Conservation (phyloP, 2,888 invertebrate genomes). For the Microctonus aethiopoides region DNA sequence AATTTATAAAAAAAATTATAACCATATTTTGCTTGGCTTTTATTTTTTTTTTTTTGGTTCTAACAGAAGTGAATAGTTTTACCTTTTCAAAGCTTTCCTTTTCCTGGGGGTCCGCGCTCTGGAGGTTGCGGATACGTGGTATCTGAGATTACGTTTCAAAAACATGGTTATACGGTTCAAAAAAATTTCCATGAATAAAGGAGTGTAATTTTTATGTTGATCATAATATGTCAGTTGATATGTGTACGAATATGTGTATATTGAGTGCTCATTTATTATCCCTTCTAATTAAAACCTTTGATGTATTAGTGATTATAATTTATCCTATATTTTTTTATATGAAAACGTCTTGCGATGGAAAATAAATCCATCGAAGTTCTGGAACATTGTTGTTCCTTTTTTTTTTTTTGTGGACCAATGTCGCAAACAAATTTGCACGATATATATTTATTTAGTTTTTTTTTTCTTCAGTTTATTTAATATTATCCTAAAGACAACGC, state of each 20-base stretch:
- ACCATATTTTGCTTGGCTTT: constrained; percentile 4
- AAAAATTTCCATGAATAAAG: constrained; percentile 23
- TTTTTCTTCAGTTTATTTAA: background rate
- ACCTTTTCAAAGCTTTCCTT: constrained; percentile 76
- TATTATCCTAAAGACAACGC: background rate
- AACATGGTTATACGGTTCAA: constrained; percentile 59
- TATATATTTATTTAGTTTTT: background rate
- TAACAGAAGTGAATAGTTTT: constrained; percentile 60
- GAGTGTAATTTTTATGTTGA: constrained; percentile 24
- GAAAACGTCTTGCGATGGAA: background rate
- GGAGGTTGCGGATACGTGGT: constrained; percentile 66
- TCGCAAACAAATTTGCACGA: background rate
- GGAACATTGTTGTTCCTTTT: background rate
- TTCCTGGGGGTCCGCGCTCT: constrained; percentile 73
- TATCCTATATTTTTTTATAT: background rate
- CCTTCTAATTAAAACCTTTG: background rate
- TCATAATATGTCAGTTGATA: constrained; percentile 8
- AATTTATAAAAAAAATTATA: background rate
- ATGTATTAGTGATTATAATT: background rate
- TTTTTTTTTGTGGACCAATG: background rate
- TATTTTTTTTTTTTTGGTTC: constrained; percentile 39
- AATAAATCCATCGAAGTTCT: background rate
- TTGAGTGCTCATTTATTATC: background rate
- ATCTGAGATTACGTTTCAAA: constrained; percentile 65
- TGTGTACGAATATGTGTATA: background rate